Base-by-base conservation (phyloP, 2,797 vertebrate genomes). In the Cryptoblepharus egeriae region DNA sequence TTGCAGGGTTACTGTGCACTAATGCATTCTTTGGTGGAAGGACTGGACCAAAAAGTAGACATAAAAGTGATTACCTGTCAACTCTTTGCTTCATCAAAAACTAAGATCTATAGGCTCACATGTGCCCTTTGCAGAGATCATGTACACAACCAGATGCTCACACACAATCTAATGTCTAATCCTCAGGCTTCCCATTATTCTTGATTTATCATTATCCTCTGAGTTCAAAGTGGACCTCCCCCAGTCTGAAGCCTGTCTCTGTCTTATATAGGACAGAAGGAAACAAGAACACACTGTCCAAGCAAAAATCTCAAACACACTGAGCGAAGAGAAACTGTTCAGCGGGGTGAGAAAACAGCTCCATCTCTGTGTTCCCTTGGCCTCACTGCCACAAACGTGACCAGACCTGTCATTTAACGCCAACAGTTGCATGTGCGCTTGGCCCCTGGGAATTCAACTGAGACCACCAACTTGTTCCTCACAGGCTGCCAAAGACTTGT, bases 401-500 rank as follows among this genome's bases (percentile, higher is more conserved):
- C 20, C 64, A 69, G 57, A 42, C 39, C 67, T 75, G 58, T 81
- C 76, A 75, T 7, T 42, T 83, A 71, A 49, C 45, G 74, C 69
- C 37, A 81, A 52, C 5, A n/a, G 60, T 57, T 26, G 64, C 32
- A 49, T 28, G 35, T 35, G 42, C 35, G 61, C 52, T 42, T 61
- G 67, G 52, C 16, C 37, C 39, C 35, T 39, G 75, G 74, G 73
- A 85, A 74, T 0, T 79, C 32, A 83, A 64, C n/a, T 83, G 55
- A 75, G 28, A 72, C 28, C 77, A 88, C 67, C 84, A 80, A 55
- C 68, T 84, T 71, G 74, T 26, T 1, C 0, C 75, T 65, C 5
- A 2, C 24, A 69, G 49, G 63, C 26, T 81, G 76, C 75, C 75
- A 76, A 80, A 69, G 69, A 86, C 12, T 6, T 90, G 81, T 16